Conservation (phyloP, 2,113 vertebrate genomes). For the Hippolais icterina region DNA sequence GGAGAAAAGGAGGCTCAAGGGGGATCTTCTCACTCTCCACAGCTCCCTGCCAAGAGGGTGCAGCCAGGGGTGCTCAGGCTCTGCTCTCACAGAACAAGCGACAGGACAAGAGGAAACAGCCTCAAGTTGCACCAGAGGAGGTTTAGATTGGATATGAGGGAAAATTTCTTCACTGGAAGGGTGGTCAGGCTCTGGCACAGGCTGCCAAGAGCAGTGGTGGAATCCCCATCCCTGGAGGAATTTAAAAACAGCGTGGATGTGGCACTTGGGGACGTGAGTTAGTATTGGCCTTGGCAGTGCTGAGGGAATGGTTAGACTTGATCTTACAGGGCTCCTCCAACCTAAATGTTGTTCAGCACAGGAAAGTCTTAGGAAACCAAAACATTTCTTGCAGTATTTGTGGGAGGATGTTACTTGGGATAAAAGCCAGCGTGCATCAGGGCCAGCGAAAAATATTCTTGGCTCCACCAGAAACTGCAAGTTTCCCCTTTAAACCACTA, state of each 20-base stretch:
- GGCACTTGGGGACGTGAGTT: not conserved
- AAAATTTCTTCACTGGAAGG: not conserved
- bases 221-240: not conserved
- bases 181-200: not conserved
- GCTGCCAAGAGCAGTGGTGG: not conserved
- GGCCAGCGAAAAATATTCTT: accelerated
- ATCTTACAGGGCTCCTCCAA: not conserved
- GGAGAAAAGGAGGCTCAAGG: not conserved
- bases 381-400: not conserved
- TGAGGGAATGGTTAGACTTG: accelerated
- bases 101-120: accelerated
- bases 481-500: not conserved
- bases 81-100: not conserved
- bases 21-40: accelerated
- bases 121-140: not conserved
- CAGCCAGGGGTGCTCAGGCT: not conserved
- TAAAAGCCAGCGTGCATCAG: not conserved
- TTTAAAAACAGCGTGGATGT: accelerated
- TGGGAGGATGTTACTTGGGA: not conserved
- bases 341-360: not conserved
- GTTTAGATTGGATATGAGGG: not conserved
- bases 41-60: not conserved
- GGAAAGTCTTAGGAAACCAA: not conserved
- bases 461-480: not conserved
- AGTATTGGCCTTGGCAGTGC: not conserved